phyloP scores from a whole-genome alignment of 2,888 invertebrate genomes.

The Lobophora halterata region DNA sequence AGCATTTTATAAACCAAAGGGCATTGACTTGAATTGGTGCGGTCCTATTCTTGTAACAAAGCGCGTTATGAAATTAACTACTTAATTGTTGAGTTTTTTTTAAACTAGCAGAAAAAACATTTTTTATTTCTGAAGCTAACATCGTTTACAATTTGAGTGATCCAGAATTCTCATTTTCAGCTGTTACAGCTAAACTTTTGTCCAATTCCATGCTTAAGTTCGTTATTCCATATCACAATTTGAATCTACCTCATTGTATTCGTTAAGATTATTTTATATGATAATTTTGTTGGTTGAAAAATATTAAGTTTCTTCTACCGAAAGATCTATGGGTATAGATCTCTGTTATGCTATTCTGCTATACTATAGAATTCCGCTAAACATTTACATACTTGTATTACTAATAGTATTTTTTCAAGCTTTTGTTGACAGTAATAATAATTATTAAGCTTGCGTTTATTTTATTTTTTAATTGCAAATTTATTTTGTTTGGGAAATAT shows the following conservation, averaged over 20 bases:
- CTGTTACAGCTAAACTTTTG: constrained; percentile 3
- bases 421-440: too few relatives aligned
- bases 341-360: constrained; percentile 20
- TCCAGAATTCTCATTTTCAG: constrained; percentile 17
- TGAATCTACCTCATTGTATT: constrained; percentile 78
- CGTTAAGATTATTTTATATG: constrained; percentile 68
- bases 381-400: background rate
- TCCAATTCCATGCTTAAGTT: constrained; percentile 33
- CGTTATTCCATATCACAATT: constrained; percentile 76
- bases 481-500: too few relatives aligned
- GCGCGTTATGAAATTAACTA: too few relatives aligned
- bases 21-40: constrained; percentile 10
- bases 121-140: too few relatives aligned
- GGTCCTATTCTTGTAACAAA: background rate
- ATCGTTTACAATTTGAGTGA: background rate
- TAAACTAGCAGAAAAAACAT: too few relatives aligned
- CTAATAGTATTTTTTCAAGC: too few relatives aligned
- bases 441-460: too few relatives aligned
- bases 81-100: too few relatives aligned
- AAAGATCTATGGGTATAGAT: constrained; percentile 31
- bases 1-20: constrained; percentile 17
- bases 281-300: constrained; percentile 52
- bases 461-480: too few relatives aligned
- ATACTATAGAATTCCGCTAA: constrained; percentile 3
- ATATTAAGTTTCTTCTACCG: constrained; percentile 27